Evolutionary conservation across 2,113 vertebrate genomes (phyloP).

Genomic region (Prochilodus magdalenae): DNA sequence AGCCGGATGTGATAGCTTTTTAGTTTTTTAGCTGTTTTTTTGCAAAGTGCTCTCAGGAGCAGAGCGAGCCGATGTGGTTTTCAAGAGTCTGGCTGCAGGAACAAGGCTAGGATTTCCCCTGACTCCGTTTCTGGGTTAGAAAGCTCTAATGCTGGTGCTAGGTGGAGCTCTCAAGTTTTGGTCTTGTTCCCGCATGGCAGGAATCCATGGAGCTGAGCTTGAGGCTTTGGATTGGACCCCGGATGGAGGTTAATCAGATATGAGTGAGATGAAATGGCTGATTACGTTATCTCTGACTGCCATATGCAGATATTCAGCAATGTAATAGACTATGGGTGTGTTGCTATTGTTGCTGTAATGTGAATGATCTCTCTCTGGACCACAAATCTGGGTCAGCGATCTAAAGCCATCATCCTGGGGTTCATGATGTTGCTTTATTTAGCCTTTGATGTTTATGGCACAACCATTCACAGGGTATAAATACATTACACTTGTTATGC

Average conservation of each 20-base stretch:
- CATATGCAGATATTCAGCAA: slow-evolving; percentile 30
- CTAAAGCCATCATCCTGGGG: slow-evolving; percentile 6
- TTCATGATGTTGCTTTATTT: background rate
- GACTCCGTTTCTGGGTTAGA: slow-evolving; percentile 10
- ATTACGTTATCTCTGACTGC: slow-evolving; percentile 39
- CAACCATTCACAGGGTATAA: slow-evolving; percentile 18
- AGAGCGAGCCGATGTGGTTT: slow-evolving; percentile 25
- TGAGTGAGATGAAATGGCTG: slow-evolving; percentile 38
- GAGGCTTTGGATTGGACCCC: slow-evolving; percentile 36
- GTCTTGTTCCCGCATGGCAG: slow-evolving; percentile 26
- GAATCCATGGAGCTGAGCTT: slow-evolving; percentile 38
- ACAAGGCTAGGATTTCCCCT: slow-evolving; percentile 13
- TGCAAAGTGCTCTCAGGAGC: slow-evolving; percentile 6
- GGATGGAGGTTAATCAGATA: slow-evolving; percentile 35
- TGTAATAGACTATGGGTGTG: slow-evolving; percentile 17
- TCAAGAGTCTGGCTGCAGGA: slow-evolving; percentile 34
- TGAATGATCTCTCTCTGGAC: background rate
- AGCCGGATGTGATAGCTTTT: slow-evolving; percentile 18
- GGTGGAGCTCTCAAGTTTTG: slow-evolving; percentile 41
- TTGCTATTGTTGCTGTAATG: slow-evolving; percentile 19
- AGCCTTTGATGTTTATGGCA: background rate
- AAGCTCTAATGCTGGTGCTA: slow-evolving; percentile 4
- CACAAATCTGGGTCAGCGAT: background rate
- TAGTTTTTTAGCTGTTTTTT: background rate
- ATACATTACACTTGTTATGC: background rate